Evolutionary conservation across 1,140 invertebrate species (phyloP).

Genomic region (Tyrophagus putrescentiae): DNA sequence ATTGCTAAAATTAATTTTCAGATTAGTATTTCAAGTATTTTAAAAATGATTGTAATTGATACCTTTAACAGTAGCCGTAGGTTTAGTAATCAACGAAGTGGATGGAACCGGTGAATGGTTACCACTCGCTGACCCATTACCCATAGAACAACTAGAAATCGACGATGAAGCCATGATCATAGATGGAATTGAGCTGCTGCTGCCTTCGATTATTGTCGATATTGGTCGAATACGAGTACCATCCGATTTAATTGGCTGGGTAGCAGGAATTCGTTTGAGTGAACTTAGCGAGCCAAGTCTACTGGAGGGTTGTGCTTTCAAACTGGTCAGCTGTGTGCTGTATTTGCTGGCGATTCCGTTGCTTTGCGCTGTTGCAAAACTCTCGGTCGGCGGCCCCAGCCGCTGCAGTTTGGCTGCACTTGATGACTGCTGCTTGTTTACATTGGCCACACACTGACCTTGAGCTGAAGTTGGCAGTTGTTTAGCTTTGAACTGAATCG

Average conservation of each 20-base stretch:
- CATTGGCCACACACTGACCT: no score
- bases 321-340: neutral
- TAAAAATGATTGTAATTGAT: neutral
- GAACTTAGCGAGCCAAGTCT: constrained; percentile 2
- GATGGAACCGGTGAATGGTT: neutral
- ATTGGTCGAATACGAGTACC: constrained; percentile 5
- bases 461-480: no score
- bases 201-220: constrained; percentile 15
- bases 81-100: constrained; percentile 6
- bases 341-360: no score
- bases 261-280: neutral
- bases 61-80: constrained; percentile 15
- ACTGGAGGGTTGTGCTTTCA: neutral
- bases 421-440: no score
- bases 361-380: no score
- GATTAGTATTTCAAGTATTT: neutral
- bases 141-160: neutral
- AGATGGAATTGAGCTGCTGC: neutral
- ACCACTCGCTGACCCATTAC: neutral
- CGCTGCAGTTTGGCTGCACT: no score
- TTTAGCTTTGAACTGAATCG: no score
- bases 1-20: constrained; percentile 9
- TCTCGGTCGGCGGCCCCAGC: no score
- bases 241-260: neutral
- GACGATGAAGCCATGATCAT: constrained; percentile 2